Conservation (phyloP, 1,140 invertebrate genomes). For the Harpegnathos saltator region DNA sequence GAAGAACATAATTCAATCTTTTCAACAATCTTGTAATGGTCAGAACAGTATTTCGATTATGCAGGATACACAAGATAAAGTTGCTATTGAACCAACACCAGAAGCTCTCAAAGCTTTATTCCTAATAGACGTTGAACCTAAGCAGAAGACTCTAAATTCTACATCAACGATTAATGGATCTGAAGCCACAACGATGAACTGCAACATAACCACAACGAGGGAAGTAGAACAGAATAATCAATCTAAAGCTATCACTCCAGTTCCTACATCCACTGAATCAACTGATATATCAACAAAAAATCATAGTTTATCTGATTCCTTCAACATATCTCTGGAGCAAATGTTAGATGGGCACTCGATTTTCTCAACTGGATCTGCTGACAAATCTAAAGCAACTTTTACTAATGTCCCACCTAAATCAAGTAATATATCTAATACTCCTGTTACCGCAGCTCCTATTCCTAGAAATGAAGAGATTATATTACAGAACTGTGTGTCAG, state of each 20-base stretch:
- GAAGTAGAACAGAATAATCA: neutral
- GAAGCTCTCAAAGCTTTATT: neutral
- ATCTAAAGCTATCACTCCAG: neutral
- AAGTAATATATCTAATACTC: neutral
- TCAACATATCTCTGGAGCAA: neutral
- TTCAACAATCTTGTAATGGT: neutral
- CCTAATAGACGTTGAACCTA: neutral
- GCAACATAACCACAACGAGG: neutral
- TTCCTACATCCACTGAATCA: neutral
- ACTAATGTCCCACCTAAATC: neutral
- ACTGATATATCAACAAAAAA: neutral
- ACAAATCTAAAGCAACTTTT: neutral
- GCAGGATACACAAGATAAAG: neutral
- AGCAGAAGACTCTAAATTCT: neutral
- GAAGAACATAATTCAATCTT: neutral
- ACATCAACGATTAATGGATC: neutral
- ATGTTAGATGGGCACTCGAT: no score
- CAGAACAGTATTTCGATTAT: neutral
- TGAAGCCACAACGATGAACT: no score
- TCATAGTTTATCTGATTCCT: neutral
- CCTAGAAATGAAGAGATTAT: constrained; percentile 57
- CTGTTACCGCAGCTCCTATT: neutral
- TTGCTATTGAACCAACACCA: neutral
- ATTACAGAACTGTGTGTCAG: neutral
- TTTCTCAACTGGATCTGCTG: neutral